A percentile compares a stretch with the other conserved stretches of the same genome.
phyloP scores from a whole-genome alignment of 2,888 invertebrate genomes.

The Rapana venosa region DNA sequence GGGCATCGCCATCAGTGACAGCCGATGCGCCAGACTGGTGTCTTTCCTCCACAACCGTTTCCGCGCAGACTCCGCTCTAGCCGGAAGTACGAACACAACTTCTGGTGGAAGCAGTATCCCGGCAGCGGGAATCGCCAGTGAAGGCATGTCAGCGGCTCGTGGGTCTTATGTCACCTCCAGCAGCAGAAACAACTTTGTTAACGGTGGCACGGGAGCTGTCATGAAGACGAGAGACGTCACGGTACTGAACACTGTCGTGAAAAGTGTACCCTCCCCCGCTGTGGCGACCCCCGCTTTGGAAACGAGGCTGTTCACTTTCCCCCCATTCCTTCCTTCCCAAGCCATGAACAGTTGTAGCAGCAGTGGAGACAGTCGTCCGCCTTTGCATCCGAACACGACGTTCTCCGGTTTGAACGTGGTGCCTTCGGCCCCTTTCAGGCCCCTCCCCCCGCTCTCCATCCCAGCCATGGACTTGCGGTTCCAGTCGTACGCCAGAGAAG shows the following conservation, averaged over 20 bases:
- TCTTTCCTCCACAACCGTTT: constrained; percentile 58
- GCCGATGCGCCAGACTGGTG: constrained; percentile 52
- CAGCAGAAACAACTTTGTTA: not conserved
- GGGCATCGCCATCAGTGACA: constrained; percentile 49
- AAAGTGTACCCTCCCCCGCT: not conserved
- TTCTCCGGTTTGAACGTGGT: constrained; percentile 15
- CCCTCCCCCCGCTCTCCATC: constrained; percentile 10
- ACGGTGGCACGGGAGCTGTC: not conserved
- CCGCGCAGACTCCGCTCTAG: constrained; percentile 16
- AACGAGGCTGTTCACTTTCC: constrained; percentile 11
- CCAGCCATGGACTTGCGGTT: constrained; percentile 33
- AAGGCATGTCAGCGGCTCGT: not conserved
- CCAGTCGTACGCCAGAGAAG: constrained; percentile 21
- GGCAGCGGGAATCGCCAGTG: not conserved
- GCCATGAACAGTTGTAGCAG: not conserved
- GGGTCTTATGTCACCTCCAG: not conserved
- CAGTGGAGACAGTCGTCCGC: not conserved
- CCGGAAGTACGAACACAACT: not conserved
- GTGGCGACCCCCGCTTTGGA: not conserved
- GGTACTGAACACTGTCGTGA: constrained; percentile 11
- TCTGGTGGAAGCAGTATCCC: not conserved
- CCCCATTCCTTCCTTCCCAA: constrained; percentile 13
- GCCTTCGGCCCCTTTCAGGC: not conserved
- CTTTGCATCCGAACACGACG: not conserved
- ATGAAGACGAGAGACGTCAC: constrained; percentile 9